Evolutionary conservation across 2,113 vertebrate genomes (phyloP), one percentile per base, ranked within the genome.

Genomic region (Tamias sibiricus): DNA sequence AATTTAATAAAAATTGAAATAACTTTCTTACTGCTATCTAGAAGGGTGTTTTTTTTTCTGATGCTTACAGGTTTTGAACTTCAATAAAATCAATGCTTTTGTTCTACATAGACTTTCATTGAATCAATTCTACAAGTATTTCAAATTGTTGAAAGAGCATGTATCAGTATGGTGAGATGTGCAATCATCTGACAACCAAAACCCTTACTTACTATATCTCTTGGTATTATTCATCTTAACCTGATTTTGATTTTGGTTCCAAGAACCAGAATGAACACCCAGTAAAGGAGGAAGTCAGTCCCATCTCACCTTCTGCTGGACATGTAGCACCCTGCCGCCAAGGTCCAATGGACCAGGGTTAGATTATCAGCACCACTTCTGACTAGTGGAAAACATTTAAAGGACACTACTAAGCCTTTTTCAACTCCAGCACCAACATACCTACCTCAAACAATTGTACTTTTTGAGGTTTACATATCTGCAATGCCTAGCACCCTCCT

Each of bases 11-110:
- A 81, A 94, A 77, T 24, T 81, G 11, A 83, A 42, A 22, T 85
- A 82, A 79, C 19, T 42, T 92, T 14, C 57, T 77, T n/a, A 64
- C 20, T 91, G 69, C 52, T 84, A n/a, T 59, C 87, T 28, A 88
- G 47, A 95, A 76, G 17, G n/a, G 1, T 76, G 69, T 40, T 2
- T 84, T 74, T 52, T 49, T 57, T 74, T 66, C 52, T 71, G 28
- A 13, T 52, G 19, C 3, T n/a, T 83, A 85, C 4, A 54, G 19
- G 59, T 3, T 76, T 90, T 59, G 83, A 96, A 66, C 54, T 88
- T 92, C 10, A 92, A 94, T 6, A 94, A 92, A 91, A 30, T 81
- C 52, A 52, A 90, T 87, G 22, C 68, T 94, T 26, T 95, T 75
- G 83, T 37, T 91, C 76, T 94, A 71, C 10, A 77, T 30, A 87